phyloP scores from a whole-genome alignment of 2,113 vertebrate genomes.

The Aplodontia rufa region DNA sequence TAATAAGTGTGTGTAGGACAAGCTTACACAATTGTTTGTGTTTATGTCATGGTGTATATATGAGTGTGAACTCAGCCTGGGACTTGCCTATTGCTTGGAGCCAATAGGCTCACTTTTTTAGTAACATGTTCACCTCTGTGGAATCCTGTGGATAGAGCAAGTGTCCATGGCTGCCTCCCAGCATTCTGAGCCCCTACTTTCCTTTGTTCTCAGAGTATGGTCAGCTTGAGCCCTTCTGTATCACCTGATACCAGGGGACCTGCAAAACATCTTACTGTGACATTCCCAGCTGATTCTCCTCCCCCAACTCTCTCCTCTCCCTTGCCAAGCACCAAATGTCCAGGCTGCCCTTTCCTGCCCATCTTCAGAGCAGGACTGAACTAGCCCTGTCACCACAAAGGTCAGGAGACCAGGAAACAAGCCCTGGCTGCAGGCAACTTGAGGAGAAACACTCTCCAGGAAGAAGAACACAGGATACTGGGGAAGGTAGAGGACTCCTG shows the following conservation, averaged over 20 bases:
- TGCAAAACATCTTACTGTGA: not conserved
- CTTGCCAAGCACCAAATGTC: too few species aligned
- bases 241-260: too few species aligned
- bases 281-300: too few species aligned
- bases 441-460: not conserved
- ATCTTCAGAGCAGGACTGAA: too few species aligned
- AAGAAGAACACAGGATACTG: not conserved
- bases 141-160: not conserved
- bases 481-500: not conserved
- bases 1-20: not conserved
- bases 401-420: not conserved
- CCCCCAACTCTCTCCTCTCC: not conserved
- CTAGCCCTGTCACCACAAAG: not conserved
- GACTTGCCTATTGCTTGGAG: not conserved
- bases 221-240: too few species aligned
- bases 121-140: not conserved
- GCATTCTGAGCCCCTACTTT: not conserved
- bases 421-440: not conserved
- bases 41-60: not conserved
- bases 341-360: not conserved
- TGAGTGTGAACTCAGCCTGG: not conserved
- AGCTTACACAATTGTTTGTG: not conserved
- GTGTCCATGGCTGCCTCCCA: not conserved
- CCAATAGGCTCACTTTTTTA: not conserved
- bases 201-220: too few species aligned